These are phyloP conservation scores for Graphium colonna DNA, from an alignment of 2,888 invertebrate species.

Conservation along the genomic window DNA sequence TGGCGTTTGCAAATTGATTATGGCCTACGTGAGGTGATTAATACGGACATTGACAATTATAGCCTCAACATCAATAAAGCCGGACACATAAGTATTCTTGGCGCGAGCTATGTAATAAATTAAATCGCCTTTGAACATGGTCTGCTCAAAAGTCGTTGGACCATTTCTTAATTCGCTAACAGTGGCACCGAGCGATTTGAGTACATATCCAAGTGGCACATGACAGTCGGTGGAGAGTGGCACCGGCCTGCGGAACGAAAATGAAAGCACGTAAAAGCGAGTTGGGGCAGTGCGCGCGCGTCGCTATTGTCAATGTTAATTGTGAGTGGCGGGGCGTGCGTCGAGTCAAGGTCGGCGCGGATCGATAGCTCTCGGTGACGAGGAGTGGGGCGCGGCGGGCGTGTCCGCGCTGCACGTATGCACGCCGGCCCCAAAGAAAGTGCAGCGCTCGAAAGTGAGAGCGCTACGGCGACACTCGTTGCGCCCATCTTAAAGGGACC, in stretches of 20 bases:
- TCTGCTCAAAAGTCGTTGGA: too few species aligned
- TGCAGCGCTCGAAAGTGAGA: conserved; percentile 70
- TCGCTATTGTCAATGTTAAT: conserved; percentile 69
- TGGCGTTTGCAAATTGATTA: background rate
- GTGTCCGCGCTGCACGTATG: conserved; percentile 42
- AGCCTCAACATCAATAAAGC: background rate
- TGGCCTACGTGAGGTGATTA: background rate
- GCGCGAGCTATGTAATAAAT: too few species aligned
- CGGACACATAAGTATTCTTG: too few species aligned
- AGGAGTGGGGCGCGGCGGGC: conserved; percentile 35
- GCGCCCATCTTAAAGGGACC: too few species aligned
- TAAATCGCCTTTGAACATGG: too few species aligned
- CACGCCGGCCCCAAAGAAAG: conserved; percentile 50
- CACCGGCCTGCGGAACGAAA: conserved; percentile 41
- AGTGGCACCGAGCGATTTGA: too few species aligned
- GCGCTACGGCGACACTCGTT: too few species aligned
- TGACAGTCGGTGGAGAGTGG: background rate
- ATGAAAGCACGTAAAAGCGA: conserved; percentile 46
- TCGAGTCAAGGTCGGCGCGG: conserved; percentile 68
- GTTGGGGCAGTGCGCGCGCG: conserved; percentile 49
- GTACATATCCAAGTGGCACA: background rate
- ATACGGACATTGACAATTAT: background rate
- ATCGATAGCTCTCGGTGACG: conserved; percentile 54
- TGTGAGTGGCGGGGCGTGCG: conserved; percentile 54
- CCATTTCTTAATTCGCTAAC: too few species aligned